phyloP scores from a whole-genome alignment of 2,888 invertebrate species.

The Ormyrus rosae region DNA sequence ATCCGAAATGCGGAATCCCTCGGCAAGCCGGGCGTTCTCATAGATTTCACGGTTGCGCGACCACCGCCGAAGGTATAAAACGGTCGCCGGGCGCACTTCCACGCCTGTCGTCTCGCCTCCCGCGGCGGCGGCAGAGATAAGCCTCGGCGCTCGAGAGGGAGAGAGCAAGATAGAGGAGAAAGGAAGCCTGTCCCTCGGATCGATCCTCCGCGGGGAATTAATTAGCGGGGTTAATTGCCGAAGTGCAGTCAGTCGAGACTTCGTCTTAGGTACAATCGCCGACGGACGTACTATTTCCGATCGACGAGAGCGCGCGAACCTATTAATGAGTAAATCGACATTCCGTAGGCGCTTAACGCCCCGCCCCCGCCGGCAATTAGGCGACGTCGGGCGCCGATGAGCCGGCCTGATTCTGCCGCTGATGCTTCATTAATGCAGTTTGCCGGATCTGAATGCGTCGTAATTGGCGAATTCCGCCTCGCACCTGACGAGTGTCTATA shows the following conservation, averaged over 20 bases:
- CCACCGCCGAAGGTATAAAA: not conserved
- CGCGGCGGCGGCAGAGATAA: not conserved
- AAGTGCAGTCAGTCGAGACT: slow-evolving; percentile 18
- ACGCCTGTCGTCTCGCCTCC: not conserved
- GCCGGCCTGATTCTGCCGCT: not conserved
- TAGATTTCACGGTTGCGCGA: slow-evolving; percentile 3
- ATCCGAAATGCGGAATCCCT: no score
- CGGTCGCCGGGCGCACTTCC: not conserved
- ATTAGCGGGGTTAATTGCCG: slow-evolving; percentile 42
- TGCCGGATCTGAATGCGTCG: not conserved
- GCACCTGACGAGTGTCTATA: not conserved
- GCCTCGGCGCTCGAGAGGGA: not conserved
- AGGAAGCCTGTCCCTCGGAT: slow-evolving; percentile 3
- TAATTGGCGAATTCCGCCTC: not conserved
- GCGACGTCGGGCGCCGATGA: not conserved
- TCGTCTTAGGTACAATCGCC: not conserved
- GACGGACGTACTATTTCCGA: not conserved
- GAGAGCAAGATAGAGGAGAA: no score
- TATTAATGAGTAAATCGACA: slow-evolving; percentile 33
- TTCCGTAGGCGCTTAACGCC: not conserved
- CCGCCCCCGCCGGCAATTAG: not conserved
- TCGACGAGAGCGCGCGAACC: not conserved
- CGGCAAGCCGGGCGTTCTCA: not conserved
- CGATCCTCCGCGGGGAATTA: slow-evolving; percentile 43
- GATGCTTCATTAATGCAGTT: slow-evolving; percentile 7